Evolutionary conservation across 2,888 invertebrate species (phyloP).

Genomic region (Quadroppia sp.): DNA sequence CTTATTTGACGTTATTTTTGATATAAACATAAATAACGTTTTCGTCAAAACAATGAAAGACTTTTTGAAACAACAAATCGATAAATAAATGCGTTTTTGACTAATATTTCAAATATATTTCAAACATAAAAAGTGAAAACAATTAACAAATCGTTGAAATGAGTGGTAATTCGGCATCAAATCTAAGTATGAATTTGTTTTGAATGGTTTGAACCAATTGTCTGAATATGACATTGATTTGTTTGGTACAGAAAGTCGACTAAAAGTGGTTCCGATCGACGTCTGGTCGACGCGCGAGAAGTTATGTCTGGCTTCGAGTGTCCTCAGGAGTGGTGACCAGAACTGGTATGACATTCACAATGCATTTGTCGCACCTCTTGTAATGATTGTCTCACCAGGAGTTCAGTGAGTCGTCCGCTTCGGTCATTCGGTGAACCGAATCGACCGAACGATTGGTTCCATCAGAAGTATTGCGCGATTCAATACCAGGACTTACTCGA

Average conservation of each 20-base stretch:
- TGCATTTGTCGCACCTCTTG: slow-evolving; percentile 16
- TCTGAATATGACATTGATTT: neutral
- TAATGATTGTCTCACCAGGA: slow-evolving; percentile 57
- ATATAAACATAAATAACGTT: too few relatives aligned
- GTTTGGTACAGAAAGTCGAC: neutral
- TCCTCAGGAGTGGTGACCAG: slow-evolving; percentile 77
- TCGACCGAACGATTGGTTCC: slow-evolving; percentile 79
- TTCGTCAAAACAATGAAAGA: too few relatives aligned
- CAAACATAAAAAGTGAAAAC: too few relatives aligned
- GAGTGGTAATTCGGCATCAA: neutral
- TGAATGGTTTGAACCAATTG: neutral
- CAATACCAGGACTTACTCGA: slow-evolving; percentile 79
- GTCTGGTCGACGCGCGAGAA: slow-evolving; percentile 81
- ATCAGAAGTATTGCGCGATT: slow-evolving; percentile 81
- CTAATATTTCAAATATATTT: neutral
- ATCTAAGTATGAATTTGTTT: neutral
- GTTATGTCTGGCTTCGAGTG: slow-evolving; percentile 77
- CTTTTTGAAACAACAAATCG: neutral
- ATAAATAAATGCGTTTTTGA: neutral
- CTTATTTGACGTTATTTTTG: too few relatives aligned
- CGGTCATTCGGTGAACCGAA: slow-evolving; percentile 72
- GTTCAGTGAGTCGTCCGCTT: slow-evolving; percentile 74
- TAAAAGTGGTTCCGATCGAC: slow-evolving; percentile 62
- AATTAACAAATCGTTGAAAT: neutral
- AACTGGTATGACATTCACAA: slow-evolving; percentile 60